These are phyloP conservation scores for Callimorpha dominula DNA, from an alignment of 2,888 invertebrate genomes.

Conservation along the genomic window DNA sequence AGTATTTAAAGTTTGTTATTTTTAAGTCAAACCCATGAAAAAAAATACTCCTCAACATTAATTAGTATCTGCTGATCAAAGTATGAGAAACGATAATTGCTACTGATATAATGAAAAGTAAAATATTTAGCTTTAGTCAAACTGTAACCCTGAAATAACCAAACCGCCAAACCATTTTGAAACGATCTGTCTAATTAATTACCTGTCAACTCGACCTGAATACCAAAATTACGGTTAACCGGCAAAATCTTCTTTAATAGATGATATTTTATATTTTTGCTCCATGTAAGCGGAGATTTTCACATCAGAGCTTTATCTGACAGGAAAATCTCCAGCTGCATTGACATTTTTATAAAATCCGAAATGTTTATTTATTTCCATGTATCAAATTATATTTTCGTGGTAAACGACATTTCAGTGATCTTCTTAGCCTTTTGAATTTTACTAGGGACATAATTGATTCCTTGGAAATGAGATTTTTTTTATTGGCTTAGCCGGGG, in stretches of 20 bases:
- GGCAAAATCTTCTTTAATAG: neutral
- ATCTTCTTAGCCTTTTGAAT: neutral
- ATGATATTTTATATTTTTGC: neutral
- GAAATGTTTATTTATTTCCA: neutral
- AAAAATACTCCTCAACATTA: no score
- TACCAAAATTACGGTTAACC: neutral
- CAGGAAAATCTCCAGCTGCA: conserved; percentile 1
- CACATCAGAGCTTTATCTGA: conserved; percentile 7
- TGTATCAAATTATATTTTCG: neutral
- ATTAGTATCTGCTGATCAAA: no score
- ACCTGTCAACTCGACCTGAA: neutral
- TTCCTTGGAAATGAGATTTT: neutral
- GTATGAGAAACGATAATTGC: no score
- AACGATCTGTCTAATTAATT: neutral
- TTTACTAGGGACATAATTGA: neutral
- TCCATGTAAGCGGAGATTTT: conserved; percentile 1
- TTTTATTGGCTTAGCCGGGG: no score
- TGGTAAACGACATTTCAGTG: neutral
- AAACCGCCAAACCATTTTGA: neutral
- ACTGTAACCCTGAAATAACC: neutral
- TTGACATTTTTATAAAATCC: neutral
- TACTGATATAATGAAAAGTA: no score
- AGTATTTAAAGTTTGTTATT: no score
- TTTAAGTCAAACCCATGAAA: no score
- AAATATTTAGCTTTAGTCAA: neutral